Percentiles rank a stretch among this genome's conserved stretches.
phyloP scores from a whole-genome alignment of 2,888 invertebrate species.

The Mimumesa dahlbomi region DNA sequence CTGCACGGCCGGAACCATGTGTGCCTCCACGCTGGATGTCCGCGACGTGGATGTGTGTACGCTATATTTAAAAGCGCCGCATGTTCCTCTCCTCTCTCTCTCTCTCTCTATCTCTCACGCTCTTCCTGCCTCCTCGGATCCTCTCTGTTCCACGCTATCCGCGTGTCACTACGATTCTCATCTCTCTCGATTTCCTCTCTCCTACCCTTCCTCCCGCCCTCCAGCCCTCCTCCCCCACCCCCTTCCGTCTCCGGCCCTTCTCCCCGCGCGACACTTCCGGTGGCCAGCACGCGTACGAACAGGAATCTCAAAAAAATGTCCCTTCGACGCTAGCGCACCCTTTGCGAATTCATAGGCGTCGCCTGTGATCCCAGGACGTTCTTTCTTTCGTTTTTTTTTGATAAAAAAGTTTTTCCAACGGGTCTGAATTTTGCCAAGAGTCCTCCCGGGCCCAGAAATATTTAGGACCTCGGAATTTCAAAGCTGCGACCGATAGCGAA shows the following conservation, averaged over 20 bases:
- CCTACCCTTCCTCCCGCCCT: not conserved
- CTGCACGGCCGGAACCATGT: too few relatives aligned
- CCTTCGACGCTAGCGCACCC: not conserved
- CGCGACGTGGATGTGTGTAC: too few relatives aligned
- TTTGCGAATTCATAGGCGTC: not conserved
- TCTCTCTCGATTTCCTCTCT: not conserved
- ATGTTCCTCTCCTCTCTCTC: too few relatives aligned
- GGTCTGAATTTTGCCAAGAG: too few relatives aligned
- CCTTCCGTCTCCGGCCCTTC: not conserved
- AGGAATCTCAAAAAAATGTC: not conserved
- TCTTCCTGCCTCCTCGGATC: not conserved
- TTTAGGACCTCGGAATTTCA: too few relatives aligned
- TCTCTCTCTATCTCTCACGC: not conserved
- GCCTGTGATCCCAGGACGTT: not conserved
- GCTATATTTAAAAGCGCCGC: too few relatives aligned
- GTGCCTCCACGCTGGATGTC: too few relatives aligned
- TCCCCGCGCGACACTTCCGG: not conserved
- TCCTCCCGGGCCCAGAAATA: too few relatives aligned
- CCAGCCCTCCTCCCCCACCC: constrained; percentile 11
- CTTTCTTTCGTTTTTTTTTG: too few relatives aligned
- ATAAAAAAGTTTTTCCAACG: too few relatives aligned
- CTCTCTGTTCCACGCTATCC: not conserved
- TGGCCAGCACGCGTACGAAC: too few relatives aligned
- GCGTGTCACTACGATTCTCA: not conserved
- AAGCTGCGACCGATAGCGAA: too few relatives aligned